These are phyloP conservation scores for Hippocampus mohnikei DNA, from an alignment of 2,113 vertebrate species.

Conservation along the genomic window DNA sequence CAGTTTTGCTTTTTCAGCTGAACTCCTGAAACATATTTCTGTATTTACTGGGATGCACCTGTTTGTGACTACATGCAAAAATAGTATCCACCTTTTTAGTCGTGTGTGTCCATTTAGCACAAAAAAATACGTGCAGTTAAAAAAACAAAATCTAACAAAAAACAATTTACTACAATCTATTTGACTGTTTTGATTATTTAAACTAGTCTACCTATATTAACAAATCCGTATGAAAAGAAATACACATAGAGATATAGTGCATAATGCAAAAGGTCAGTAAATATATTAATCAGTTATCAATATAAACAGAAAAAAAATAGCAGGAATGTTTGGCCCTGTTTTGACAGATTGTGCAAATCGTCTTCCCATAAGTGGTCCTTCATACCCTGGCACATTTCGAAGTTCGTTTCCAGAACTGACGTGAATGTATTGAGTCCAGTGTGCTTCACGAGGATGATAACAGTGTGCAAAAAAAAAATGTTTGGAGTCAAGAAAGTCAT, in stretches of 20 bases:
- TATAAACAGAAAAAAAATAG: slow-evolving; percentile 42
- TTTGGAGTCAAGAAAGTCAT: slow-evolving; percentile 6
- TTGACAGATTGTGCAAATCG: slow-evolving; percentile 59
- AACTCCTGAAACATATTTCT: neutral
- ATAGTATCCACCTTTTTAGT: neutral
- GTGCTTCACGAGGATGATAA: slow-evolving; percentile 33
- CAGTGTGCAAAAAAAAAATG: slow-evolving; percentile 47
- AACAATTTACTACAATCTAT: slow-evolving; percentile 17
- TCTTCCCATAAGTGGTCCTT: slow-evolving; percentile 26
- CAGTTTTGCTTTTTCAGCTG: neutral
- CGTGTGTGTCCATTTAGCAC: neutral
- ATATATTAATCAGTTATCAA: slow-evolving; percentile 56
- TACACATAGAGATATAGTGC: slow-evolving; percentile 37
- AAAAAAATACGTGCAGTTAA: neutral
- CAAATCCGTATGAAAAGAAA: slow-evolving; percentile 51
- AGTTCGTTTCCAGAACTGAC: slow-evolving; percentile 28
- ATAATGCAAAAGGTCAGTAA: slow-evolving; percentile 49
- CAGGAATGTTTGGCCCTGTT: slow-evolving; percentile 27
- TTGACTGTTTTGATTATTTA: slow-evolving; percentile 38
- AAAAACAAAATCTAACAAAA: neutral
- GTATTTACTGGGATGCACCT: neutral
- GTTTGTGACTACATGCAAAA: neutral
- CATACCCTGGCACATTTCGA: slow-evolving; percentile 42
- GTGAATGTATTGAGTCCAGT: slow-evolving; percentile 28
- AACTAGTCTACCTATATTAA: slow-evolving; percentile 43